Base-by-base conservation (phyloP, 2,888 invertebrate genomes). In the Tetranychus piercei region DNA sequence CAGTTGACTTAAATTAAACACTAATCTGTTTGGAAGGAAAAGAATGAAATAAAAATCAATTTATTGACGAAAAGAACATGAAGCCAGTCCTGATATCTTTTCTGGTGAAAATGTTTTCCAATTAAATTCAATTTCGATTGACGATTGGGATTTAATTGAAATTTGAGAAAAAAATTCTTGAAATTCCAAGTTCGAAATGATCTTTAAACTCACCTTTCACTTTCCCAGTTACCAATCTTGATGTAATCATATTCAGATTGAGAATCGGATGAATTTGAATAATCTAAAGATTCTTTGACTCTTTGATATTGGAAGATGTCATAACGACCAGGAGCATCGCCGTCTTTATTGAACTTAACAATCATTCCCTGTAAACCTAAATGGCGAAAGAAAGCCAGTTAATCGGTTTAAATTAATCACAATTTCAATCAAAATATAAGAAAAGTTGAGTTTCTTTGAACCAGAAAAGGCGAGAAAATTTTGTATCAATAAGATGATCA, bases 301-400 rank as follows among this genome's bases (percentile, higher is more conserved):
- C 83, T 83, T 81, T 88, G 87, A 81, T 86, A 87, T 80, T 89
- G 88, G 81, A 87, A 89, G 78, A 89, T 87, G 80, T 87, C 87
- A 82, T 89, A 89, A 78, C 87, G 87, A 11, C 87, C 87, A 76
- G 86, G 86, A 44, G 88, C 88, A 80, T 89, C 88, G 0, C 89
- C 88, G 78, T 88, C 86, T 66, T 83, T 82, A 81, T 89, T 88
- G 81, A 89, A 88, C 79, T 83, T 82, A 69, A 86, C 86, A 79
- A 81, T 81, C 67, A 85, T 84, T 6, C 84, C 84, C 77, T 85
- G 84, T 4, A 82, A 82, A 74, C 86, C 86, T 85, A 6, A 7
- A 4, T 34, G 5, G 23, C 79, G 23, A 23, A 34, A 34, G 34
- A 34, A 34, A 34, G 44, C 79, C 76, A 67, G 64, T 3, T 34